Conservation (phyloP, 2,888 invertebrate genomes). For the Sepioteuthis lessoniana region DNA sequence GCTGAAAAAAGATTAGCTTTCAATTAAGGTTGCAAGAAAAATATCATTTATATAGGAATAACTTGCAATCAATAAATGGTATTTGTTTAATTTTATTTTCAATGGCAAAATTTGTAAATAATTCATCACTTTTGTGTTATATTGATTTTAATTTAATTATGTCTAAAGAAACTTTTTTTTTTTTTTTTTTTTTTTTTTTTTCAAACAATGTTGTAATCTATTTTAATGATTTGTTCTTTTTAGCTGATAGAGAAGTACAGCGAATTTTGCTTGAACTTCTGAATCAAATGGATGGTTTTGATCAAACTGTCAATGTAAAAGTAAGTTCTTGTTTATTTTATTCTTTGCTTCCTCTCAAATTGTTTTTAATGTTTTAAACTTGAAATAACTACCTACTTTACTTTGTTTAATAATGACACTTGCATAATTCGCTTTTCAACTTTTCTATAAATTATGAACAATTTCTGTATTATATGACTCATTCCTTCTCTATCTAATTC, state of each 20-base stretch:
- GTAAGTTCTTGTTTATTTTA: conserved; percentile 75
- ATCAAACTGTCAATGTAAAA: conserved; percentile 99
- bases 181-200: neutral
- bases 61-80: too few relatives aligned
- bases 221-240: conserved; percentile 49
- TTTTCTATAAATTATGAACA: too few relatives aligned
- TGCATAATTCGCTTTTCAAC: too few relatives aligned
- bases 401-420: too few relatives aligned
- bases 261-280: conserved; percentile 95
- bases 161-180: neutral
- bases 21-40: neutral
- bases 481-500: too few relatives aligned
- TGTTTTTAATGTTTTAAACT: neutral
- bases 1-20: neutral
- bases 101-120: too few relatives aligned
- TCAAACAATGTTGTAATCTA: neutral
- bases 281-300: conserved; percentile 99
- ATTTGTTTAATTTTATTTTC: too few relatives aligned
- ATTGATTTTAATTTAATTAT: too few relatives aligned
- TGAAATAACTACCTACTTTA: neutral
- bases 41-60: neutral
- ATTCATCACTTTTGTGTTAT: too few relatives aligned
- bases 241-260: conserved; percentile 97
- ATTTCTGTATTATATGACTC: too few relatives aligned
- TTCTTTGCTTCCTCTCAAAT: neutral